Conservation (phyloP, 2,113 vertebrate species). For the Lasiurus borealis region DNA sequence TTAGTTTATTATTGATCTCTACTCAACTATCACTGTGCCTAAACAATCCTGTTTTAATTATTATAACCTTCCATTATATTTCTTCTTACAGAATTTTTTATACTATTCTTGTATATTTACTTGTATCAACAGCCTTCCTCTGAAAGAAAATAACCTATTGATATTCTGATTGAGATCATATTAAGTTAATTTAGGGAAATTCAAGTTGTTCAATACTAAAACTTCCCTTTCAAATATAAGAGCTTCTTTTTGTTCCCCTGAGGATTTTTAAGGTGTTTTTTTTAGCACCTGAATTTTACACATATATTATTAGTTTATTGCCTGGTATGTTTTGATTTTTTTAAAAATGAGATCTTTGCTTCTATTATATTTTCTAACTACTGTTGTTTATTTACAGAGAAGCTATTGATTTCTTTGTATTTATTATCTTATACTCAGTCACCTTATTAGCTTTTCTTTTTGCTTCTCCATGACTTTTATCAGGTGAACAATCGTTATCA, state of each 20-base stretch:
- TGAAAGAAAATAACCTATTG: not conserved
- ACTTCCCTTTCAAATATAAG: not conserved
- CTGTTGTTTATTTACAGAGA: not conserved
- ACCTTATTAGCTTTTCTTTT: not conserved
- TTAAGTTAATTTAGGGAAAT: slow-evolving; percentile 14
- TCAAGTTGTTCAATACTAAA: not conserved
- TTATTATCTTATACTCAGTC: not conserved
- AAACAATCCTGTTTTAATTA: not conserved
- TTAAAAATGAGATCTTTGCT: not conserved
- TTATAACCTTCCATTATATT: not conserved
- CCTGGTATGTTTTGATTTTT: not conserved
- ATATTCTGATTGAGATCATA: not conserved
- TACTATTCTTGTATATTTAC: not conserved
- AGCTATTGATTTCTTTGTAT: not conserved
- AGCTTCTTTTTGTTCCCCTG: not conserved
- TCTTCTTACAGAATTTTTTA: not conserved
- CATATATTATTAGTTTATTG: not conserved
- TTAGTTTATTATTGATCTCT: not conserved
- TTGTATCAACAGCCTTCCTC: not conserved
- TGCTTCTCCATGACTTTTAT: slow-evolving; percentile 25
- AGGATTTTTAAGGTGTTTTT: not conserved
- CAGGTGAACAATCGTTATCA: not conserved
- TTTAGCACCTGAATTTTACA: not conserved
- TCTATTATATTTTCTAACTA: slow-evolving; percentile 24
- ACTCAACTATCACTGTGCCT: not conserved